Conservation (phyloP, 1,140 invertebrate species). For the Antheraea mylitta region DNA sequence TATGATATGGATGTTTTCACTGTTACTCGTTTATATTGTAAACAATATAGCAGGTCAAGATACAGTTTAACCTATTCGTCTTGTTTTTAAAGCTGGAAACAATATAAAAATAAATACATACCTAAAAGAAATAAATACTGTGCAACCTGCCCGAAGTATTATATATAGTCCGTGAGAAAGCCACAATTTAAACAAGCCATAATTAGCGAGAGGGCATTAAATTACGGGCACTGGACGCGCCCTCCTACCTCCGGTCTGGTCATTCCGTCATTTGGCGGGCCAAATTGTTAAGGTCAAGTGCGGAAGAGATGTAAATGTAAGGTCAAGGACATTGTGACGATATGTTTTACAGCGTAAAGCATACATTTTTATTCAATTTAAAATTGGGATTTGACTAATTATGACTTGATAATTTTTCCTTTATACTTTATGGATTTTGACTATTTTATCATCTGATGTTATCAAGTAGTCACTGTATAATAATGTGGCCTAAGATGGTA, state of each 20-base stretch:
- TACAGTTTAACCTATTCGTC: too few species aligned
- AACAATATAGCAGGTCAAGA: too few species aligned
- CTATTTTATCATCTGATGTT: too few species aligned
- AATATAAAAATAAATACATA: neutral
- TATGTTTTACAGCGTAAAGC: neutral
- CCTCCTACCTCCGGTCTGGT: conserved; percentile 25
- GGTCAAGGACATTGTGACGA: conserved; percentile 53
- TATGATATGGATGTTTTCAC: too few species aligned
- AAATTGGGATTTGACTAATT: too few species aligned
- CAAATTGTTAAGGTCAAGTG: conserved; percentile 45
- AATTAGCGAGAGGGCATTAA: conserved; percentile 72
- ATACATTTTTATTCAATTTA: too few species aligned
- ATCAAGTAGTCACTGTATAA: too few species aligned
- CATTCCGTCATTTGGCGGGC: conserved; percentile 46
- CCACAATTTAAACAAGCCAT: conserved; percentile 77
- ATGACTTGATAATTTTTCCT: too few species aligned
- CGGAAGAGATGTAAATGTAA: conserved; percentile 55
- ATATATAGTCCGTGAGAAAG: conserved; percentile 64
- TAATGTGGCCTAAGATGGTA: too few species aligned
- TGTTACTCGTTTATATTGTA: too few species aligned
- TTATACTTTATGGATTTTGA: too few species aligned
- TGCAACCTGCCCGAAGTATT: conserved; percentile 33
- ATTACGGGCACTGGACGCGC: conserved; percentile 50
- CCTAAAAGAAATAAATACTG: conserved; percentile 10
- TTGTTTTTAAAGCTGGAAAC: neutral